These are phyloP conservation scores for Cataglyphis hispanica DNA, from an alignment of 1,140 invertebrate species.

Conservation along the genomic window DNA sequence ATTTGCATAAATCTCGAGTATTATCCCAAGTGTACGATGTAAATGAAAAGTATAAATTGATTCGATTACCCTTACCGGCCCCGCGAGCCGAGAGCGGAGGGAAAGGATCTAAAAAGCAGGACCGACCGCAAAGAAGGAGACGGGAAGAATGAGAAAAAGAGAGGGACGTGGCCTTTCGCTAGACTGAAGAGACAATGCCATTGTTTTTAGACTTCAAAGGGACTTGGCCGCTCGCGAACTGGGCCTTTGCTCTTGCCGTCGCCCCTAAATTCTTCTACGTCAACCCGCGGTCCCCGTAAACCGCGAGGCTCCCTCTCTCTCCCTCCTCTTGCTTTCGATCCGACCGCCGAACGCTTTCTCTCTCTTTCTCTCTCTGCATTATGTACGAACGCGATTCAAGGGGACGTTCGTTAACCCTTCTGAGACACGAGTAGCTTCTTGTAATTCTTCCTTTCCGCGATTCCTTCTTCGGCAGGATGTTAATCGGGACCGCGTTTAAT, in stretches of 20 bases:
- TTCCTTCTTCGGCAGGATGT: constrained; percentile 26
- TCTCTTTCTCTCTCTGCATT: constrained; percentile 74
- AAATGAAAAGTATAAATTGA: constrained; percentile 82
- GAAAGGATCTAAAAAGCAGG: constrained; percentile 74
- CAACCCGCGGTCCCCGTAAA: constrained; percentile 75
- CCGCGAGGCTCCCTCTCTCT: constrained; percentile 64
- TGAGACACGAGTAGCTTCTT: constrained; percentile 62
- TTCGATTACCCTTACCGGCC: constrained; percentile 72
- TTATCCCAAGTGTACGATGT: constrained; percentile 63
- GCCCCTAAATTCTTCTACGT: constrained; percentile 87
- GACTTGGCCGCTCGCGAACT: constrained; percentile 83
- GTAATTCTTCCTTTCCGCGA: constrained; percentile 17
- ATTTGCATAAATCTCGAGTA: neutral
- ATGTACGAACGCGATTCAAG: constrained; percentile 74
- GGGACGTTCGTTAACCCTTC: constrained; percentile 79
- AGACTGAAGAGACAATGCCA: constrained; percentile 87
- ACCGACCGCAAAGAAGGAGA: constrained; percentile 52
- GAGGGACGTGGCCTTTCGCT: constrained; percentile 80
- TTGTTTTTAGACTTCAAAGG: constrained; percentile 87
- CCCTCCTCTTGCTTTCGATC: constrained; percentile 34
- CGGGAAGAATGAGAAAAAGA: constrained; percentile 69
- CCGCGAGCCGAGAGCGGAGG: constrained; percentile 52
- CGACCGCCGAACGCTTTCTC: constrained; percentile 64
- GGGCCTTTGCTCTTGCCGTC: constrained; percentile 85
- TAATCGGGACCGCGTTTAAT: constrained; percentile 61